A percentile compares a stretch with the other conserved stretches of the same genome.
phyloP scores from a whole-genome alignment of 2,888 invertebrate genomes.

The Smittia sp. region DNA sequence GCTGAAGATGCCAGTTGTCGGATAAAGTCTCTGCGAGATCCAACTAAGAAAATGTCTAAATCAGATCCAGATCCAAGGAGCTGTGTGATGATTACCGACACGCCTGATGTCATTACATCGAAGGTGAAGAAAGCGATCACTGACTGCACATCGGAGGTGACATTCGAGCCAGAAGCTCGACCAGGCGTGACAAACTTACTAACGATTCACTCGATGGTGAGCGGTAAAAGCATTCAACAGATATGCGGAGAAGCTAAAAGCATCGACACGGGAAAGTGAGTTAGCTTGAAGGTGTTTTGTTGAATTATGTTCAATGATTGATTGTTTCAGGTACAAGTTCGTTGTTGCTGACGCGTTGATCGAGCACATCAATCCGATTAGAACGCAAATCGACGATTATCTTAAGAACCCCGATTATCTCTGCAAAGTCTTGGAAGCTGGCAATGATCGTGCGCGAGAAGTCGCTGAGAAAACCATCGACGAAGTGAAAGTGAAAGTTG shows the following conservation, averaged over 20 bases:
- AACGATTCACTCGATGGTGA: slow-evolving; percentile 73
- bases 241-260: slow-evolving; percentile 64
- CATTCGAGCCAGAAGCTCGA: slow-evolving; percentile 72
- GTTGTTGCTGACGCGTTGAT: slow-evolving; percentile 70
- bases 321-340: slow-evolving; percentile 63
- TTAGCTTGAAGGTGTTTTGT: slow-evolving; percentile 26
- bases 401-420: slow-evolving; percentile 63
- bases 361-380: slow-evolving; percentile 68
- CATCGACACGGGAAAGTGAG: slow-evolving; percentile 70
- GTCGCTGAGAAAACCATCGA: slow-evolving; percentile 64
- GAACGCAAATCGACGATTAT: slow-evolving; percentile 59
- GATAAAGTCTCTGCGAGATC: slow-evolving; percentile 81
- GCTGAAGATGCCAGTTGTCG: slow-evolving; percentile 61
- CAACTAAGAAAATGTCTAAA: slow-evolving; percentile 96
- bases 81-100: slow-evolving; percentile 76
- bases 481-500: slow-evolving; percentile 63
- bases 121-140: slow-evolving; percentile 88
- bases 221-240: slow-evolving; percentile 63
- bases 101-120: slow-evolving; percentile 63
- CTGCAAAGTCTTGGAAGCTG: slow-evolving; percentile 60
- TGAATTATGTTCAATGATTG: background rate
- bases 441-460: slow-evolving; percentile 62
- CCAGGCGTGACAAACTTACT: slow-evolving; percentile 91
- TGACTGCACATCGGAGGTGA: slow-evolving; percentile 80
- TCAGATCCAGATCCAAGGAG: slow-evolving; percentile 78